A percentile compares a stretch with the other conserved stretches of the same genome.
phyloP scores from a whole-genome alignment of 2,113 vertebrate genomes.

The Periophthalmodon schlosseri region DNA sequence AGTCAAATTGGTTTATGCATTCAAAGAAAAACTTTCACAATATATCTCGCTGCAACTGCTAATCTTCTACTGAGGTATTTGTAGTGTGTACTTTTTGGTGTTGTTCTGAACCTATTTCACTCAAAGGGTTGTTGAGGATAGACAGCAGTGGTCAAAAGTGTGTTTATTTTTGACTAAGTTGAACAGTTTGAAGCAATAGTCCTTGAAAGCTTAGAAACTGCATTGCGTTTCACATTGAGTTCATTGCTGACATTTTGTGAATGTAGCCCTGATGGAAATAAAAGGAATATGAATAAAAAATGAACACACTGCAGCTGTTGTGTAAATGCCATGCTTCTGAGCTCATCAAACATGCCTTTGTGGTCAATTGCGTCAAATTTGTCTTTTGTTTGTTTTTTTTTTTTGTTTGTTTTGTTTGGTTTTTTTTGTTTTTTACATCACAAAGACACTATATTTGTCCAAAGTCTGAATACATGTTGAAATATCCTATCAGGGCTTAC shows the following conservation, averaged over 20 bases:
- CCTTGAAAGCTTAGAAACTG: neutral
- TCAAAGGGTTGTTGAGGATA: neutral
- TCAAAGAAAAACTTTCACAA: too few relatives aligned
- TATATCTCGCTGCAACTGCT: neutral
- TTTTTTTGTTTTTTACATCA: neutral
- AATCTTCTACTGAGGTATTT: neutral
- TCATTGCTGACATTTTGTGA: slow-evolving; percentile 3
- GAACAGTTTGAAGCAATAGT: neutral
- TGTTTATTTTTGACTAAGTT: neutral
- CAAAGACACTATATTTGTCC: neutral
- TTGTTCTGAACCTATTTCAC: neutral
- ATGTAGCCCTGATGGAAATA: neutral
- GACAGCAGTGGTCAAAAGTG: neutral
- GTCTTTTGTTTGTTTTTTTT: neutral
- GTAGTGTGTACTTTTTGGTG: too few relatives aligned
- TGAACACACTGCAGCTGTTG: slow-evolving; percentile 3
- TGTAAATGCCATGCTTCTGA: slow-evolving; percentile 10
- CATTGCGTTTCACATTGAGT: neutral
- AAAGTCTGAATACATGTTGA: neutral
- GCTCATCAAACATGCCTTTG: slow-evolving; percentile 5
- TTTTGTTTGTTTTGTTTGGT: too few relatives aligned
- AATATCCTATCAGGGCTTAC: neutral
- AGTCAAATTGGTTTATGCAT: too few relatives aligned
- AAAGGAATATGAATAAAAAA: slow-evolving; percentile 2
- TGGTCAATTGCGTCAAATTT: neutral